Conservation (phyloP, 2,888 invertebrate species). For the Hedychridium roseum region DNA sequence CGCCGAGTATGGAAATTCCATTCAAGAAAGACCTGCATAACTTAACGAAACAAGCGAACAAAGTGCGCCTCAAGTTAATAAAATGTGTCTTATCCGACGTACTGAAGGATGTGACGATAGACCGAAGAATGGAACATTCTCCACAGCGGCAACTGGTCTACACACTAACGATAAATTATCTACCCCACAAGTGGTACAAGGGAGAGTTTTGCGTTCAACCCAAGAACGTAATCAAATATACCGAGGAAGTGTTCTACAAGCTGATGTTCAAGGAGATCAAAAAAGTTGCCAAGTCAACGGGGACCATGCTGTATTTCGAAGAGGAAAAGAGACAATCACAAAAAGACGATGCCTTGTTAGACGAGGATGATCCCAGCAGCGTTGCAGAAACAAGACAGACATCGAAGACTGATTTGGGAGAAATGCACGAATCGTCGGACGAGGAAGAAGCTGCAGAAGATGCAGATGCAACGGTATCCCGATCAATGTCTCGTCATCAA, state of each 20-base stretch:
- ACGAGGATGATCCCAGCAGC: constrained; percentile 63
- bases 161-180: constrained; percentile 75
- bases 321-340: constrained; percentile 60
- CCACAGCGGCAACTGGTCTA: constrained; percentile 71
- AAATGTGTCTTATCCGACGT: constrained; percentile 83
- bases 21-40: constrained; percentile 69
- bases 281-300: constrained; percentile 68
- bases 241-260: constrained; percentile 78
- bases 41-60: constrained; percentile 70
- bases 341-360: constrained; percentile 50
- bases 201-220: constrained; percentile 78
- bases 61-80: constrained; percentile 76
- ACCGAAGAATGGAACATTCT: constrained; percentile 67
- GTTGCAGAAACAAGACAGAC: constrained; percentile 5
- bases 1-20: constrained; percentile 96
- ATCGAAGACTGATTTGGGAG: constrained; percentile 44
- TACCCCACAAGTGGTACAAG: constrained; percentile 79
- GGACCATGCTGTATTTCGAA: constrained; percentile 63
- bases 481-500: constrained; percentile 59
- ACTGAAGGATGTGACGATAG: constrained; percentile 74
- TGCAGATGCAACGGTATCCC: constrained; percentile 62
- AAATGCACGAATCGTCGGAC: constrained; percentile 70
- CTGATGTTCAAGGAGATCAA: constrained; percentile 72
- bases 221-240: constrained; percentile 73
- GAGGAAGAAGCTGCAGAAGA: constrained; percentile 72